Percentiles rank a stretch among this genome's conserved stretches.
These are phyloP conservation scores for Pogona vitticeps DNA, from an alignment of 2,113 vertebrate species.

Conservation along the genomic window DNA sequence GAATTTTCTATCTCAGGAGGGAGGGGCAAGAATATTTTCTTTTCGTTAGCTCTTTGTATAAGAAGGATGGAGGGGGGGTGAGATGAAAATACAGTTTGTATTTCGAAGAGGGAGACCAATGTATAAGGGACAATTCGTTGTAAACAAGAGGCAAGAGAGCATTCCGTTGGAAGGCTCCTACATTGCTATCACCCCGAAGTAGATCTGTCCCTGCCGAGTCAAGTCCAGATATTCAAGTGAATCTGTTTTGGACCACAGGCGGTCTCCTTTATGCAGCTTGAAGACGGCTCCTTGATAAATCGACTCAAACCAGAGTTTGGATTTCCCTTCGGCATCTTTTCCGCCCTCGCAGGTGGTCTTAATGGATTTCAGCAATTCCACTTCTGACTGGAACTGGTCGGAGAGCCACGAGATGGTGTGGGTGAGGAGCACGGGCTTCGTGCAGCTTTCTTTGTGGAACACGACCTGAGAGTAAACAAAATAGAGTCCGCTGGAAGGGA, in stretches of 20 bases:
- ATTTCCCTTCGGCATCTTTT: neutral
- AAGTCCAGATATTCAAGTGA: constrained; percentile 34
- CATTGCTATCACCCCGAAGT: constrained; percentile 72
- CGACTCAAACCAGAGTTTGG: constrained; percentile 65
- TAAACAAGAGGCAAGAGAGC: too few species aligned
- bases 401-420: constrained; percentile 52
- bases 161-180: neutral
- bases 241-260: constrained; percentile 55
- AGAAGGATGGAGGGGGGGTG: neutral
- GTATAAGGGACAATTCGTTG: neutral
- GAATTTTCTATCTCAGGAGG: too few species aligned
- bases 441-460: constrained; percentile 60
- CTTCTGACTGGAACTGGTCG: neutral
- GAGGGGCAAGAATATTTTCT: neutral
- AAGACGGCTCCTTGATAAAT: constrained; percentile 73
- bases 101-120: too few species aligned
- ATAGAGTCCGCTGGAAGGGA: constrained; percentile 60
- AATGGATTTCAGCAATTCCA: constrained; percentile 64
- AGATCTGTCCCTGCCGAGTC: constrained; percentile 34
- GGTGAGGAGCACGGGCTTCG: constrained; percentile 42
- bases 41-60: neutral
- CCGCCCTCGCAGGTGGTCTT: constrained; percentile 66
- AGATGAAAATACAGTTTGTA: neutral
- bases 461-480: constrained; percentile 74
- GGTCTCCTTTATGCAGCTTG: constrained; percentile 59